Percentiles rank a stretch among this genome's conserved stretches.
phyloP scores from a whole-genome alignment of 2,113 vertebrate species.

The Naja naja region DNA sequence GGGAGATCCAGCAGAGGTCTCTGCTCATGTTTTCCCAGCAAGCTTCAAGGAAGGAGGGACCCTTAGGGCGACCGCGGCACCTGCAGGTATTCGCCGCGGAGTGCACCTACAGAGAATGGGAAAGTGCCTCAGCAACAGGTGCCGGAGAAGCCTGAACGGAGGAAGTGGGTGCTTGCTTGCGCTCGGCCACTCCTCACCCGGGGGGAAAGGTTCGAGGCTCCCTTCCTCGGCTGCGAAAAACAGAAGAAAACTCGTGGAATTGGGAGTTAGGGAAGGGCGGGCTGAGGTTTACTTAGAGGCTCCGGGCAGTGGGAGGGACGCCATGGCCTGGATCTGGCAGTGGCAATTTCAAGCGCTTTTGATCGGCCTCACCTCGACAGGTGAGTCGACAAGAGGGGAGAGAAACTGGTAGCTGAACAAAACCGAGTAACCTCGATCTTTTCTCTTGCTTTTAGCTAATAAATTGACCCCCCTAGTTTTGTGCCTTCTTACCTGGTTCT shows the following conservation, averaged over 20 bases:
- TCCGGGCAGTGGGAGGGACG: conserved; percentile 21
- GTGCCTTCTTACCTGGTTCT: not conserved
- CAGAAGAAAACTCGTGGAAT: conserved; percentile 19
- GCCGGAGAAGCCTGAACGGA: not conserved
- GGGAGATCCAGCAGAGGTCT: not conserved
- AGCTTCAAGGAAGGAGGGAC: conserved; percentile 8
- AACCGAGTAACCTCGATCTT: not conserved
- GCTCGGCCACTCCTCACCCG: not conserved
- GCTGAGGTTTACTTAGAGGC: not conserved
- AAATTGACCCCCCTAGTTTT: not conserved
- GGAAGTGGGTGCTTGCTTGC: not conserved
- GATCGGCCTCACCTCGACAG: conserved; percentile 56
- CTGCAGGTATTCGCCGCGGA: not conserved
- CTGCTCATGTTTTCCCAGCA: not conserved
- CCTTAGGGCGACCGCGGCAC: not conserved
- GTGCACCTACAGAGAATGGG: not conserved
- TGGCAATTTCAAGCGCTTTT: conserved; percentile 42
- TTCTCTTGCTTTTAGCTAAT: not conserved
- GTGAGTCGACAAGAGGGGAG: conserved; percentile 60
- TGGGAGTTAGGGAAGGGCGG: not conserved
- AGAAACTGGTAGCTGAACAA: not conserved
- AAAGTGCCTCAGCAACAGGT: not conserved
- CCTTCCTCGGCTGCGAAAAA: conserved; percentile 16
- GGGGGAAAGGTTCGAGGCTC: not conserved
- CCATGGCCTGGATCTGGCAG: conserved; percentile 50